These are phyloP conservation scores for Carettochelys insculpta DNA, from an alignment of 2,113 vertebrate genomes.

Conservation along the genomic window DNA sequence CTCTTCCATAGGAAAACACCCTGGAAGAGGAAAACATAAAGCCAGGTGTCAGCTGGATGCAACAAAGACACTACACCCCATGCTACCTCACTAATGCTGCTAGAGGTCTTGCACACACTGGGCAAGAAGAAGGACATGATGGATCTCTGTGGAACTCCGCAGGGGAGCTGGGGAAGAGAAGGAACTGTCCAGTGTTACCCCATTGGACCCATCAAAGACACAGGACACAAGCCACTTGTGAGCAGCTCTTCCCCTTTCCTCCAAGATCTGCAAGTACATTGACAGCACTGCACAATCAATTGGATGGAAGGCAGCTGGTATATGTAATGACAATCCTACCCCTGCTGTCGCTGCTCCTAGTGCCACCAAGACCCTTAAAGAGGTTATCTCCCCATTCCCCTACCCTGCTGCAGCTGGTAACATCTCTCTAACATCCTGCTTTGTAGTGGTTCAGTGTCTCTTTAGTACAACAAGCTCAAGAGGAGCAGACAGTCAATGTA, in stretches of 20 bases:
- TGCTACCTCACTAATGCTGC: background rate
- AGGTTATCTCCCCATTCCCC: background rate
- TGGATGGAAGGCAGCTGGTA: background rate
- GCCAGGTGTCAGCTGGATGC: background rate
- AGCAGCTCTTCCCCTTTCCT: background rate
- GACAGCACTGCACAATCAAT: background rate
- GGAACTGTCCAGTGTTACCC: background rate
- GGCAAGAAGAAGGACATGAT: background rate
- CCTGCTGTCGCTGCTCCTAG: background rate
- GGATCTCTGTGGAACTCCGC: accelerated
- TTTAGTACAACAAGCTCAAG: background rate
- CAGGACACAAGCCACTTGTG: background rate
- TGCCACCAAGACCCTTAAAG: constrained; percentile 12
- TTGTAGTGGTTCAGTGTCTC: constrained; percentile 31
- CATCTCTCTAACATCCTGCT: background rate
- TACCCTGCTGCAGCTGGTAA: constrained; percentile 4
- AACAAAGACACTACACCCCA: accelerated
- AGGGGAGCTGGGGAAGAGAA: background rate
- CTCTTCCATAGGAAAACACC: background rate
- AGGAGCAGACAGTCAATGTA: constrained; percentile 37
- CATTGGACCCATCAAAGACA: background rate
- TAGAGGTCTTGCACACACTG: background rate
- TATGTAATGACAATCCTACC: background rate
- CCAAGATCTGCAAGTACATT: background rate
- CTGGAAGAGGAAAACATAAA: background rate